Percentiles rank a stretch among this genome's conserved stretches.
phyloP scores from a whole-genome alignment of 2,113 vertebrate genomes.

The Macroglossus sobrinus region DNA sequence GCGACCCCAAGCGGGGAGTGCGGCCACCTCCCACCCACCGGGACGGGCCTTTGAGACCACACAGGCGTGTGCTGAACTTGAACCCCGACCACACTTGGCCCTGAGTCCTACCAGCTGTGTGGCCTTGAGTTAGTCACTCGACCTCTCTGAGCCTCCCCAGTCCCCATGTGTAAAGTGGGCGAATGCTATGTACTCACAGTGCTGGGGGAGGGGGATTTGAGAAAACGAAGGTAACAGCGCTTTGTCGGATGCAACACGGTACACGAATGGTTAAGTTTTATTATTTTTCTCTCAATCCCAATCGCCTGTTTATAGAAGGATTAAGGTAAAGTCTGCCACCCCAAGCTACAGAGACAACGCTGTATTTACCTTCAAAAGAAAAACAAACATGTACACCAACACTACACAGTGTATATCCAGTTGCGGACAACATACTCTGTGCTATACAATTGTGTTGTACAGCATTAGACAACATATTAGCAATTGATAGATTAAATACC shows the following conservation, averaged over 20 bases:
- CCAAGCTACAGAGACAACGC: background rate
- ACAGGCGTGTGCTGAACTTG: too few relatives aligned
- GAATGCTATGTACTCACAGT: background rate
- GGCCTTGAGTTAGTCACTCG: background rate
- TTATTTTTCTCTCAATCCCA: background rate
- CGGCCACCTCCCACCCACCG: fast-evolving
- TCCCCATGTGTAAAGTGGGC: background rate
- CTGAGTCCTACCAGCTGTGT: background rate
- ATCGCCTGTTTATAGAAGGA: background rate
- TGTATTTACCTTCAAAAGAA: background rate
- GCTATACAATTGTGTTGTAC: fast-evolving
- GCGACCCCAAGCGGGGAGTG: too few relatives aligned
- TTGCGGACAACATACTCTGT: background rate
- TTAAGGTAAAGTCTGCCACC: background rate
- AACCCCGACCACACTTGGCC: background rate
- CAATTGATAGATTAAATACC: background rate
- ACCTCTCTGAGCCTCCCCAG: background rate
- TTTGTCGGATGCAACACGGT: background rate
- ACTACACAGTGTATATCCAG: too few relatives aligned
- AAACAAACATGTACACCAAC: background rate
- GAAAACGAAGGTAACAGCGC: background rate
- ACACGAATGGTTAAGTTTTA: background rate
- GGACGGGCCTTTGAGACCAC: fast-evolving
- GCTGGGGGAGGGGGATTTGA: background rate
- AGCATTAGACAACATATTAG: fast-evolving